Evolutionary conservation across 2,113 vertebrate species (phyloP).

Genomic region (Pluvialis apricaria): DNA sequence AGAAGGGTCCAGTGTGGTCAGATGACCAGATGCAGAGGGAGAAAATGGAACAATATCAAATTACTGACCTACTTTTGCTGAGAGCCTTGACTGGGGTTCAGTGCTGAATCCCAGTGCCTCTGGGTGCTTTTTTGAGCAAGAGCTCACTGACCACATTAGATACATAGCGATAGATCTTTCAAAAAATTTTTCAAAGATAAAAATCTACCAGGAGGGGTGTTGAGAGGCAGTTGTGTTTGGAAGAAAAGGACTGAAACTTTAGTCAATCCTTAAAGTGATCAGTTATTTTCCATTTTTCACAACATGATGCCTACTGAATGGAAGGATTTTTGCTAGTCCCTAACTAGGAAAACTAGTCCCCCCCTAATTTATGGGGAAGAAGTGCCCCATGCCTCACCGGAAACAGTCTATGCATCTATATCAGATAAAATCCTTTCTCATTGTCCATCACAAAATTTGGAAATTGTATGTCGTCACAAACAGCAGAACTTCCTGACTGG

Average conservation of each 20-base stretch:
- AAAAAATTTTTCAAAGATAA: background rate
- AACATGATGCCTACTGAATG: fast-evolving
- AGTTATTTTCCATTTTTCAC: background rate
- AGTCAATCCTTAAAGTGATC: background rate
- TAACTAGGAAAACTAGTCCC: background rate
- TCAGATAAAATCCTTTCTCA: background rate
- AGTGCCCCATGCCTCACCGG: background rate
- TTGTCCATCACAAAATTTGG: background rate
- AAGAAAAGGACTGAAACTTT: background rate
- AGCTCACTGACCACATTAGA: fast-evolving
- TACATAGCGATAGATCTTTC: fast-evolving
- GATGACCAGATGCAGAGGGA: background rate
- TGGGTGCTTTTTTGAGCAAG: background rate
- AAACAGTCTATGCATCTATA: background rate
- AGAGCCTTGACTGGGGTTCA: background rate
- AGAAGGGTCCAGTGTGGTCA: background rate
- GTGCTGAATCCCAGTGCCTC: background rate
- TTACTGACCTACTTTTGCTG: background rate
- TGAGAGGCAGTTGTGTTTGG: background rate
- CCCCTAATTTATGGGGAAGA: background rate
- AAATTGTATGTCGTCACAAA: background rate
- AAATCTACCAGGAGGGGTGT: background rate
- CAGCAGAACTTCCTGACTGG: background rate
- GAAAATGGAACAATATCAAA: background rate
- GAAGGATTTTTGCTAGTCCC: background rate